A percentile compares a stretch with the other conserved stretches of the same genome.
Evolutionary conservation across 1,140 invertebrate genomes (phyloP).

Genomic region (Ctenoplectra terminalis): DNA sequence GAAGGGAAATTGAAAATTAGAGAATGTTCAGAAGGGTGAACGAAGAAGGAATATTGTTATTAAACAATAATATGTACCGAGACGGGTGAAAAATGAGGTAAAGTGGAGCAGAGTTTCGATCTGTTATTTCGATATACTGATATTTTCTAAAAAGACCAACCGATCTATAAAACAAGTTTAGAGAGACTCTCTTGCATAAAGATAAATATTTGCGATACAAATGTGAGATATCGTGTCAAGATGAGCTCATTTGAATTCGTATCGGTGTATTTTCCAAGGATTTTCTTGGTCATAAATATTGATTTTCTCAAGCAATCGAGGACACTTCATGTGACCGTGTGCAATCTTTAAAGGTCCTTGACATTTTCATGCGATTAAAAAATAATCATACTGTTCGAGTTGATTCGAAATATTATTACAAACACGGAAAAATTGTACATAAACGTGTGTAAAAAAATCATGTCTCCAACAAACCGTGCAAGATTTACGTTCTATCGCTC

Average conservation of each 20-base stretch:
- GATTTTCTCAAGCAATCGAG: conserved; percentile 26
- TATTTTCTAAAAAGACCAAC: neutral
- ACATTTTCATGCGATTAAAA: neutral
- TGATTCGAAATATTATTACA: neutral
- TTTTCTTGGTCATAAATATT: conserved; percentile 15
- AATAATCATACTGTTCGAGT: neutral
- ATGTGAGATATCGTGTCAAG: neutral
- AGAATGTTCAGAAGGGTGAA: too few species aligned
- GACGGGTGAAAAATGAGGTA: too few species aligned
- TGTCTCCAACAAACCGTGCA: too few species aligned
- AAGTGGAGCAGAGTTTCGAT: neutral
- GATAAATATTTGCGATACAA: conserved; percentile 6
- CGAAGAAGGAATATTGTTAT: too few species aligned
- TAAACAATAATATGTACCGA: too few species aligned
- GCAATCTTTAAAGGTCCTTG: neutral
- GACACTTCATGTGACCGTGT: neutral
- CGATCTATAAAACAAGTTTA: neutral
- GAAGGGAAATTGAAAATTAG: neutral
- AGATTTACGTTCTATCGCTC: neutral
- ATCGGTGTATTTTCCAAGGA: neutral
- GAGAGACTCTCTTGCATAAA: neutral
- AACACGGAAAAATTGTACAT: neutral
- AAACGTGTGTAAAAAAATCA: too few species aligned
- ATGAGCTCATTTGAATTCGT: neutral
- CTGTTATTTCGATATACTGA: neutral